Percentiles rank a stretch among this genome's conserved stretches.
These are phyloP conservation scores for Prorops nasuta DNA, from an alignment of 1,140 invertebrate species.

Conservation along the genomic window DNA sequence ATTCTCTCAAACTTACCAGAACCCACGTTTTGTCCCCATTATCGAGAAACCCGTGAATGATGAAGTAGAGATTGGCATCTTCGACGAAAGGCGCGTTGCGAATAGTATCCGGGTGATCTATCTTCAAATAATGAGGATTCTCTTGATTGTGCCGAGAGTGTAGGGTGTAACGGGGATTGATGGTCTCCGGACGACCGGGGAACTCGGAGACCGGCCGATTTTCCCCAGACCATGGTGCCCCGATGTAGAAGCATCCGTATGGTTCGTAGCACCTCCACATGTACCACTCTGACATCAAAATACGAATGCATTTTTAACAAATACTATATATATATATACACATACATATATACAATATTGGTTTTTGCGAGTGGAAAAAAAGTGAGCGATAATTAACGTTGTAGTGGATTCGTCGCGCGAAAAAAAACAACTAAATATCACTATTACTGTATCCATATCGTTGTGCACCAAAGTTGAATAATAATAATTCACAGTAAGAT, in stretches of 20 bases:
- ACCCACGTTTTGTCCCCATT: conserved; percentile 79
- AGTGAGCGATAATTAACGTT: too few species aligned
- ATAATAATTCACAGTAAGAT: too few species aligned
- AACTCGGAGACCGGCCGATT: conserved; percentile 76
- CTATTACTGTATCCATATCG: too few species aligned
- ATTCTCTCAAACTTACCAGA: conserved; percentile 31
- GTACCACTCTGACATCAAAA: conserved; percentile 52
- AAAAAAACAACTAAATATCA: neutral
- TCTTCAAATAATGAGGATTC: conserved; percentile 61
- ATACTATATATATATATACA: too few species aligned
- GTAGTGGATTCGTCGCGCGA: neutral
- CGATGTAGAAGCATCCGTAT: conserved; percentile 82
- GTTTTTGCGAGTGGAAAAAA: too few species aligned
- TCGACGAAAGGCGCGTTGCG: conserved; percentile 61
- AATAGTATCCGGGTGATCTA: conserved; percentile 65
- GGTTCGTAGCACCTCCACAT: conserved; percentile 69
- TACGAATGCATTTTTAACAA: too few species aligned
- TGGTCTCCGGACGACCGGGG: conserved; percentile 64
- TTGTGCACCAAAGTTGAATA: too few species aligned
- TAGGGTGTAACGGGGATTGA: conserved; percentile 59
- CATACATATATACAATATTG: too few species aligned
- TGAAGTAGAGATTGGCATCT: conserved; percentile 67
- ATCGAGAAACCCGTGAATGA: conserved; percentile 84
- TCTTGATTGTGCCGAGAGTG: conserved; percentile 56
- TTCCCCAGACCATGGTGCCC: conserved; percentile 75